Evolutionary conservation across 2,888 invertebrate species (phyloP), one percentile per base, ranked within the genome.

Genomic region (Drosophila quinaria): DNA sequence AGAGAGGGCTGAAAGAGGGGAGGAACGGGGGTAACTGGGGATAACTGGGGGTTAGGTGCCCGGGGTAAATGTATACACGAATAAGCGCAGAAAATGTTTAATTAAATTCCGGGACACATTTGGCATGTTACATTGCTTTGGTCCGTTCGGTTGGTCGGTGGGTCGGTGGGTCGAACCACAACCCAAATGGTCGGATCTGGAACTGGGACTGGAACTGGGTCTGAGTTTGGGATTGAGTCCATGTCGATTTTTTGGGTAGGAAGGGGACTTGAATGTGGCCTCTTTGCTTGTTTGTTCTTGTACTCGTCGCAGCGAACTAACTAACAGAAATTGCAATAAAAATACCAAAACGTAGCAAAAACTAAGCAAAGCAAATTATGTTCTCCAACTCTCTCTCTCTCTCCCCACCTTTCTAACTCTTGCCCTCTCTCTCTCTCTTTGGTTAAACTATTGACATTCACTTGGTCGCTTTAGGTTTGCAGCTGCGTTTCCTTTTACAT

Each of bases 11-110:
- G 11, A 3, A 19, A 15, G 9, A 41, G 19, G 37, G 41, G 19
- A 52, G 41, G 47, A 19, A 42, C 42, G 44, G 60, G 58, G 22
- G 4, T 22, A 22, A 15, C 15, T 19, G 11, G 54, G 54, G 19
- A 47, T 42, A 37, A 15, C 15, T 15, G 9, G 25, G 61, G 42
- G 37, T 13, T 44, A 42, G 63, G 51, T 46, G 47, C 17, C 47
- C 11, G 47, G 75, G 80, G 58, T 70, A 80, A 58, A 77, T 74
- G 82, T 77, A 87, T 89, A 81, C 74, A 86, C 86, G 88, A 86
- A 78, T 85, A 87, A 85, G 89, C 85, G 87, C 88, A 78, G 89
- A 88, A 87, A 90, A 90, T 90, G 89, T 90, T 90, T 87, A 90
- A 87, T 87, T 87, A 87, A 87, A 87, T 87, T 90, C 86, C 90